phyloP scores from a whole-genome alignment of 1,140 invertebrate genomes.

The Fopius arisanus region DNA sequence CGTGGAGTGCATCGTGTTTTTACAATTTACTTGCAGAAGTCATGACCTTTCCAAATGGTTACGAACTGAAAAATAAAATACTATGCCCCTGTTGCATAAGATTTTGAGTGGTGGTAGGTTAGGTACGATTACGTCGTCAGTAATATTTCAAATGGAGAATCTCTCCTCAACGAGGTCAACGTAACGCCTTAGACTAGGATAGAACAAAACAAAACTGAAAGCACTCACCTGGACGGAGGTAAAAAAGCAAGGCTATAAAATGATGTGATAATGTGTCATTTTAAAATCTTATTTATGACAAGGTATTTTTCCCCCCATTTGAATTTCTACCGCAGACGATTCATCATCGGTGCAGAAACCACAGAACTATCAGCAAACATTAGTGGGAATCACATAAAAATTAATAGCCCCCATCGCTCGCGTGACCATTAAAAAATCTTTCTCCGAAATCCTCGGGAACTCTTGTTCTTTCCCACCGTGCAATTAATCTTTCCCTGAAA shows the following conservation, averaged over 20 bases:
- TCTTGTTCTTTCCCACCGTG: not conserved
- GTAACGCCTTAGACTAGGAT: not conserved
- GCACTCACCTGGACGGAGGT: not conserved
- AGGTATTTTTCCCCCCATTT: not conserved
- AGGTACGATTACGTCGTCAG: not conserved
- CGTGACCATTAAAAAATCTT: not conserved
- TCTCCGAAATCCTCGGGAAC: not conserved
- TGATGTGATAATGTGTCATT: slow-evolving; percentile 1
- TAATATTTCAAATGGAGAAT: not conserved
- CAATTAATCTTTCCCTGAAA: slow-evolving; percentile 3
- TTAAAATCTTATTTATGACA: slow-evolving; percentile 7
- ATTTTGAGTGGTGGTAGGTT: slow-evolving; percentile 3
- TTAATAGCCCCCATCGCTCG: not conserved
- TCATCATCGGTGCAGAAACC: slow-evolving; percentile 1
- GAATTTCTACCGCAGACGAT: not conserved
- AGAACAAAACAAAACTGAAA: not conserved
- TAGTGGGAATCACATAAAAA: not conserved
- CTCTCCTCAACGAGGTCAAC: slow-evolving; percentile 1
- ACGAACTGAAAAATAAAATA: not conserved
- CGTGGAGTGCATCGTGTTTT: too few relatives aligned
- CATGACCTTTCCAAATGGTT: not conserved
- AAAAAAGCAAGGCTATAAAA: not conserved
- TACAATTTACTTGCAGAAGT: too few relatives aligned
- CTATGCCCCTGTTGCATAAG: not conserved
- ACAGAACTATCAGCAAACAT: not conserved